These are phyloP conservation scores for Pelodiscus sinensis DNA, from an alignment of 2,113 vertebrate genomes.

Conservation along the genomic window DNA sequence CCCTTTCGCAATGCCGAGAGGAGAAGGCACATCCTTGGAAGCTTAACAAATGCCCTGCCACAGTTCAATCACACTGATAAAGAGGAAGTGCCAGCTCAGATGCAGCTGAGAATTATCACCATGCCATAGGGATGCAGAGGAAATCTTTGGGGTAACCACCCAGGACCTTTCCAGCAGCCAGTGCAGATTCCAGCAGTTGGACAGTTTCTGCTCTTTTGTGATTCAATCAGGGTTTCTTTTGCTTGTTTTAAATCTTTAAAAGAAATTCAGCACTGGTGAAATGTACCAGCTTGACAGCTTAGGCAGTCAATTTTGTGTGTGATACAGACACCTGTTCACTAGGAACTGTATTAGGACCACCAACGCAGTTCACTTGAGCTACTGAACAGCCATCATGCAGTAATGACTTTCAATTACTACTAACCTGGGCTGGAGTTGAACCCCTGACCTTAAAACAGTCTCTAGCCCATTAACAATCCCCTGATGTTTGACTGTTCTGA, in stretches of 20 bases:
- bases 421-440: too few relatives aligned
- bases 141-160: background rate
- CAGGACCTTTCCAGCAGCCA: background rate
- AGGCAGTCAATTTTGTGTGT: background rate
- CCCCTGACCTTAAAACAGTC: constrained; percentile 16
- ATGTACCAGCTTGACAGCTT: background rate
- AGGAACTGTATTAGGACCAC: background rate
- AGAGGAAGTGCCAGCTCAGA: background rate
- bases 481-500: constrained; percentile 35
- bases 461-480: constrained; percentile 55
- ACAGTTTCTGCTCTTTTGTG: background rate
- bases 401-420: constrained; percentile 38
- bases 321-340: background rate
- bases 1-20: background rate
- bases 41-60: background rate
- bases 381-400: constrained; percentile 38
- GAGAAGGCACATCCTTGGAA: background rate
- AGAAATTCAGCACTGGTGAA: background rate
- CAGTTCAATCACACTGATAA: background rate
- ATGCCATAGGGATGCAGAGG: background rate
- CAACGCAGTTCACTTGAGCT: constrained; percentile 15
- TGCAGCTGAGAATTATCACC: background rate
- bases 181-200: background rate
- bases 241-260: background rate
- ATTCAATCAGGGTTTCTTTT: background rate